A percentile compares a stretch with the other conserved stretches of the same genome.
phyloP scores from a whole-genome alignment of 2,797 vertebrate genomes.

The Micromesistius poutassou region DNA sequence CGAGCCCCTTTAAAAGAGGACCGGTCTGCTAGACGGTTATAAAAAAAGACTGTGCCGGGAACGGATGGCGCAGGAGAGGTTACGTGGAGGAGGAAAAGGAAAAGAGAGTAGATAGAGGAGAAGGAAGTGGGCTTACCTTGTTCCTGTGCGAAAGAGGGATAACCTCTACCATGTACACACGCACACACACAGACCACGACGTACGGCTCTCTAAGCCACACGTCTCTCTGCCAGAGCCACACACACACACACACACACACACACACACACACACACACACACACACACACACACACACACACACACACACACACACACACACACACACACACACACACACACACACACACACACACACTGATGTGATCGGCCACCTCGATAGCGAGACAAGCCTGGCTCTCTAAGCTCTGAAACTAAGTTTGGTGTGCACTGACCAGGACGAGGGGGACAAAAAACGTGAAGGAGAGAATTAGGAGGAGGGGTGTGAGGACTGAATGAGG shows the following conservation, averaged over 20 bases:
- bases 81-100: background rate
- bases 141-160: slow-evolving; percentile 36
- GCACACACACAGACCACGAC: slow-evolving; percentile 21
- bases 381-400: slow-evolving; percentile 53
- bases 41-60: background rate
- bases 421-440: slow-evolving; percentile 70
- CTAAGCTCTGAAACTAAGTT: slow-evolving; percentile 78
- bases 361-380: slow-evolving; percentile 66
- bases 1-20: background rate
- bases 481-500: slow-evolving; percentile 68
- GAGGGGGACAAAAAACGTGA: slow-evolving; percentile 32
- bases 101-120: slow-evolving; percentile 8
- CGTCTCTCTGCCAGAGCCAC: slow-evolving; percentile 19
- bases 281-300: slow-evolving; percentile 29
- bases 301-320: slow-evolving; percentile 16
- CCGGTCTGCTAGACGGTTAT: slow-evolving; percentile 4
- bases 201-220: background rate
- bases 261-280: slow-evolving; percentile 29
- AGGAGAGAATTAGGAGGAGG: slow-evolving; percentile 42
- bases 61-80: slow-evolving; percentile 1
- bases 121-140: slow-evolving; percentile 56
- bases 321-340: slow-evolving; percentile 17
- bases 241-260: slow-evolving; percentile 17
- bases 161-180: slow-evolving; percentile 47
- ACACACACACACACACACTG: slow-evolving; percentile 36